A percentile compares a stretch with the other conserved stretches of the same genome.
Conservation (phyloP, 2,888 invertebrate genomes). For the Bimastos eiseni region DNA sequence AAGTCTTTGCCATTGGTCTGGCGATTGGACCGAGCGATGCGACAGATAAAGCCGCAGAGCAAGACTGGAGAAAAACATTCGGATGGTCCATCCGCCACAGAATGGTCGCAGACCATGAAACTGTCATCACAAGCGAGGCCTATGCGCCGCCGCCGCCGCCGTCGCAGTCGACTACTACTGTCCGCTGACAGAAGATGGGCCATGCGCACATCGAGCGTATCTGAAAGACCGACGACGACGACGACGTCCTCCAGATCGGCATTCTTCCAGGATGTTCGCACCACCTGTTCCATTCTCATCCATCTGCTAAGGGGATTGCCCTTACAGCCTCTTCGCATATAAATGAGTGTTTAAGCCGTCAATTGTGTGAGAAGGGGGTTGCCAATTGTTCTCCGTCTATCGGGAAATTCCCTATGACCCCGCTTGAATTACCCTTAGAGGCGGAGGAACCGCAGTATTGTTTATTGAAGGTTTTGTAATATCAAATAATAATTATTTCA, state of each 20-base stretch:
- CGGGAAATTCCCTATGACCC: neutral
- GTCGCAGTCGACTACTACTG: neutral
- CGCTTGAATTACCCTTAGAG: neutral
- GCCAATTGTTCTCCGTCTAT: neutral
- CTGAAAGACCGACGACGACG: too few relatives aligned
- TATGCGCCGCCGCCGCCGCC: too few relatives aligned
- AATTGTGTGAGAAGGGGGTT: neutral
- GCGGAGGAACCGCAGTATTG: too few relatives aligned
- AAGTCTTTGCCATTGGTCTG: neutral
- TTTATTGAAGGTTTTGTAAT: too few relatives aligned
- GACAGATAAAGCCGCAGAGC: neutral
- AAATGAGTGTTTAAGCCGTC: neutral
- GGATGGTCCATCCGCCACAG: neutral
- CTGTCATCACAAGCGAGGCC: neutral
- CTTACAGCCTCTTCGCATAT: conserved; percentile 13
- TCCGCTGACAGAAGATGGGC: neutral
- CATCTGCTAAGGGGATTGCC: neutral
- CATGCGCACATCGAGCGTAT: neutral
- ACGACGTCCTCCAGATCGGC: too few relatives aligned
- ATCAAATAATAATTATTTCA: too few relatives aligned
- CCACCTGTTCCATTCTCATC: neutral
- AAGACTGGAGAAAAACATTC: neutral
- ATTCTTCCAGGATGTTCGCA: neutral
- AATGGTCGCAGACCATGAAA: neutral
- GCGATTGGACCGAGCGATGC: neutral